Percentiles rank a stretch among this genome's conserved stretches.
phyloP scores from a whole-genome alignment of 2,113 vertebrate species.

The Raja brachyura region DNA sequence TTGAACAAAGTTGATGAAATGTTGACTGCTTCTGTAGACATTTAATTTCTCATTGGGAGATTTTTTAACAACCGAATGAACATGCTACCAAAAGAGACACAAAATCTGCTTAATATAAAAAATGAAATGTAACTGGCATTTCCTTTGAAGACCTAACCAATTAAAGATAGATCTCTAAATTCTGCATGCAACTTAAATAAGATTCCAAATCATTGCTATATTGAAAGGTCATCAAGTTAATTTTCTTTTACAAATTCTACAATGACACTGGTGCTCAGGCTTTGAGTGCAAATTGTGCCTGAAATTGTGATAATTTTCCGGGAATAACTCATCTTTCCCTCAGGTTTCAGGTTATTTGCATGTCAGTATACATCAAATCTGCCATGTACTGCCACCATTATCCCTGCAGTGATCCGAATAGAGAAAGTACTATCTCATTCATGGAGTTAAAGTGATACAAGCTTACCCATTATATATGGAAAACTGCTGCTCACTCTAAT shows the following conservation, averaged over 20 bases:
- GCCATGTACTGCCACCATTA: background rate
- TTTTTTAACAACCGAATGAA: background rate
- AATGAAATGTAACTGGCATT: background rate
- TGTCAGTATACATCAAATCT: background rate
- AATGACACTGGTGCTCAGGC: background rate
- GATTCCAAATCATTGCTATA: background rate
- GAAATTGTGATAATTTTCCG: background rate
- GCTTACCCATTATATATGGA: too few species aligned
- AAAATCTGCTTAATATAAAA: background rate
- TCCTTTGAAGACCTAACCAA: background rate
- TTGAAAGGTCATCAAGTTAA: background rate
- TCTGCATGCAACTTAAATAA: background rate
- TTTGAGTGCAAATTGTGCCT: background rate
- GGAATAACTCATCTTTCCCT: background rate
- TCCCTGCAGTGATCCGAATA: background rate
- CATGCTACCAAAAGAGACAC: background rate
- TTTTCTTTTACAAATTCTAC: background rate
- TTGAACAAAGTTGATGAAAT: constrained; percentile 27
- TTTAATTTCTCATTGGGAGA: constrained; percentile 16
- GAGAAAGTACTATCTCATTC: too few species aligned
- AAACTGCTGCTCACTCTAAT: too few species aligned
- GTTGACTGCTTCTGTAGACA: background rate
- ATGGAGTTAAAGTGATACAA: too few species aligned
- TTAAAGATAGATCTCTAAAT: background rate
- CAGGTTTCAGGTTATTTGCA: background rate